phyloP scores from a whole-genome alignment of 2,797 vertebrate genomes.

The Sebastes hopkinsi region DNA sequence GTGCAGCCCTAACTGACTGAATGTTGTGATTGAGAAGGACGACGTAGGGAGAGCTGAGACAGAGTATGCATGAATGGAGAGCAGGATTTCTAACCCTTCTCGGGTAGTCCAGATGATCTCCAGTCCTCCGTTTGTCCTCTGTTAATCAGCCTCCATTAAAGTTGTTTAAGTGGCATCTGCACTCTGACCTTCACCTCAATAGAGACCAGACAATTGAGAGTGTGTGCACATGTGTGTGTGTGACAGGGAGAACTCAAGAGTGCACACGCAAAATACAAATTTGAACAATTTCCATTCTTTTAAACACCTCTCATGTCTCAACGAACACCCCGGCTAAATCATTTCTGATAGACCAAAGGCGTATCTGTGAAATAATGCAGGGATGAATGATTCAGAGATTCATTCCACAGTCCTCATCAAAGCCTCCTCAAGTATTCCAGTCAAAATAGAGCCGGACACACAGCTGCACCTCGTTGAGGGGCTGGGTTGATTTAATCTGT shows the following conservation, averaged over 20 bases:
- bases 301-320: slow-evolving; percentile 36
- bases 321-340: slow-evolving; percentile 14
- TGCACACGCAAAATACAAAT: slow-evolving; percentile 16
- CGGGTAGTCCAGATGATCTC: slow-evolving; percentile 39
- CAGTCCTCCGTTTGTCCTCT: slow-evolving; percentile 34
- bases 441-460: slow-evolving; percentile 73
- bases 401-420: slow-evolving; percentile 69
- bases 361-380: slow-evolving; percentile 43
- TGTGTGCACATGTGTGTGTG: not conserved
- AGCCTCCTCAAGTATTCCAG: slow-evolving; percentile 59
- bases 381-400: slow-evolving; percentile 49
- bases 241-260: not conserved
- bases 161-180: slow-evolving; percentile 45
- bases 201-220: slow-evolving; percentile 44
- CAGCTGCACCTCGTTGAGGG: slow-evolving; percentile 75
- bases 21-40: not conserved
- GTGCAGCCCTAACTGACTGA: not conserved
- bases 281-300: slow-evolving; percentile 44
- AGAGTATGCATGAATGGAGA: slow-evolving; percentile 13
- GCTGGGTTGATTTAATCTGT: slow-evolving; percentile 72
- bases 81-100: slow-evolving; percentile 22
- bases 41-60: slow-evolving; percentile 3
- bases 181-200: slow-evolving; percentile 57
- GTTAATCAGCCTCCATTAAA: slow-evolving; percentile 58
- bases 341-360: slow-evolving; percentile 50